Percentiles rank a stretch among this genome's conserved stretches.
Evolutionary conservation across 2,113 vertebrate species (phyloP).

Genomic region (Dicerorhinus sumatrensis): DNA sequence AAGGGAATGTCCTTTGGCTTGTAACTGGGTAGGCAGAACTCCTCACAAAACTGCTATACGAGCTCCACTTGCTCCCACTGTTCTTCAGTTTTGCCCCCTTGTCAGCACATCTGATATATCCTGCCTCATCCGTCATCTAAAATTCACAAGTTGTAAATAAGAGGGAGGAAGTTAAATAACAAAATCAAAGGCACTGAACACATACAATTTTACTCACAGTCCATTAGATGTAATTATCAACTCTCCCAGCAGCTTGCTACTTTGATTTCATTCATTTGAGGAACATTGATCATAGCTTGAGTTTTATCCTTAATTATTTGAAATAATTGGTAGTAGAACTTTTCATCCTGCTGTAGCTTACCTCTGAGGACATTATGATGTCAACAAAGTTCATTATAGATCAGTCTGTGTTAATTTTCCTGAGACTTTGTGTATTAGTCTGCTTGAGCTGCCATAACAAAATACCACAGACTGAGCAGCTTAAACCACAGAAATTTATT

Average conservation of each 20-base stretch:
- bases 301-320: conserved; percentile 62
- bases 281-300: conserved; percentile 22
- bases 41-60: background rate
- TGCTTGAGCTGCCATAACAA: background rate
- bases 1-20: background rate
- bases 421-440: background rate
- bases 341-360: background rate
- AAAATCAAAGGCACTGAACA: conserved; percentile 52
- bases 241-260: background rate
- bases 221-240: conserved; percentile 47
- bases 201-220: background rate
- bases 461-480: background rate
- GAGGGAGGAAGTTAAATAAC: conserved; percentile 18
- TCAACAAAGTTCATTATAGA: conserved; percentile 33
- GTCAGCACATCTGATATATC: background rate
- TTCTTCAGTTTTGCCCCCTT: background rate
- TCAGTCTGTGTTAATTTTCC: background rate
- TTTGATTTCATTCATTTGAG: conserved; percentile 50
- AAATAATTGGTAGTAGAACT: conserved; percentile 30
- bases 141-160: conserved; percentile 44
- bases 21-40: background rate
- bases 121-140: background rate
- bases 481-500: background rate
- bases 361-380: background rate
- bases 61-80: background rate